A percentile compares a stretch with the other conserved stretches of the same genome.
Conservation (phyloP, 23 tunicate species). For the Aplidium turbinatum region DNA sequence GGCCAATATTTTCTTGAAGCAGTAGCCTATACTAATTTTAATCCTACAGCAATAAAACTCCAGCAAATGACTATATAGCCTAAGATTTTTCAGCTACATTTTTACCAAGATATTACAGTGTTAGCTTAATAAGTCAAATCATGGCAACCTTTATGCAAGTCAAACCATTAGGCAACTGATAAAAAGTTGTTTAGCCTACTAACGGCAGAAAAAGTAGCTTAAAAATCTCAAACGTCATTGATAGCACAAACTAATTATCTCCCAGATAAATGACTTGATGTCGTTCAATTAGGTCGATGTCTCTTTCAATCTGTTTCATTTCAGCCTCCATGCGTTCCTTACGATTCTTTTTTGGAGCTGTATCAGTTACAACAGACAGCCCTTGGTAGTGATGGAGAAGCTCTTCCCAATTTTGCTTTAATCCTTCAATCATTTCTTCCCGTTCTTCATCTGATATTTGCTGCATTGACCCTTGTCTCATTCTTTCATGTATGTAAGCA, state of each 20-base stretch:
- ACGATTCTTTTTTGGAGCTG: slow-evolving; percentile 88
- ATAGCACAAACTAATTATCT: slow-evolving; percentile 69
- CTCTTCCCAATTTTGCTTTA: slow-evolving; percentile 97
- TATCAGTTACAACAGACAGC: slow-evolving; percentile 93
- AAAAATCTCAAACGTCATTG: too few relatives aligned
- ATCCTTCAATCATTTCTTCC: slow-evolving; percentile 76
- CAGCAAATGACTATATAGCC: too few relatives aligned
- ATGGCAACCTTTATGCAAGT: too few relatives aligned
- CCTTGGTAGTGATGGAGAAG: slow-evolving; percentile 96
- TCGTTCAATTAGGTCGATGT: slow-evolving; percentile 89
- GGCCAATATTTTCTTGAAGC: too few relatives aligned
- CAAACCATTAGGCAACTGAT: too few relatives aligned
- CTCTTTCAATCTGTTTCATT: slow-evolving; percentile 96
- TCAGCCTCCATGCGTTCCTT: slow-evolving; percentile 97
- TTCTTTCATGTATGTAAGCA: slow-evolving; percentile 88
- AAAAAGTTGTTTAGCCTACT: too few relatives aligned
- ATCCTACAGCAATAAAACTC: too few relatives aligned
- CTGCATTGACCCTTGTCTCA: slow-evolving; percentile 96
- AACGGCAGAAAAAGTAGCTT: too few relatives aligned
- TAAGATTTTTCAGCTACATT: too few relatives aligned
- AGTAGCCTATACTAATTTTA: too few relatives aligned
- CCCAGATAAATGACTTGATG: slow-evolving; percentile 90
- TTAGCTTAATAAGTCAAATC: too few relatives aligned
- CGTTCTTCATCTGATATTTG: slow-evolving; percentile 82
- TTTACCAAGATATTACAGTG: too few relatives aligned